A percentile compares a stretch with the other conserved stretches of the same genome.
Conservation (phyloP, 2,888 invertebrate genomes). For the Tenodera sinensis region DNA sequence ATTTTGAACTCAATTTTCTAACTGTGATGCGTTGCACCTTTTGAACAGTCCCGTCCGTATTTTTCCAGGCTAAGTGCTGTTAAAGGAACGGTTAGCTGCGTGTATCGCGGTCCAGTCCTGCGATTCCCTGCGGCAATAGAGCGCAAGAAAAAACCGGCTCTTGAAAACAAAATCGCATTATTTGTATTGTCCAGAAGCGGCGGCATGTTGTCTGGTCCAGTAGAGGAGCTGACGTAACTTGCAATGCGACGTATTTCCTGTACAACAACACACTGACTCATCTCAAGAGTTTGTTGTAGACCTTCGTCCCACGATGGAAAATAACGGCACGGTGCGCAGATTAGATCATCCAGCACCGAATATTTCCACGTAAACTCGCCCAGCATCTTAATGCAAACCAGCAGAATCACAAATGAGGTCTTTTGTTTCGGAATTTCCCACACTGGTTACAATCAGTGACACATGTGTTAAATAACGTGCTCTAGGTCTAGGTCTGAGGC, state of each 20-base stretch:
- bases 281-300: neutral
- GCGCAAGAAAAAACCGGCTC: neutral
- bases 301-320: neutral
- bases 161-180: neutral
- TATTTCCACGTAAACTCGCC: neutral
- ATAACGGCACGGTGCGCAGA: neutral
- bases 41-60: too few relatives aligned
- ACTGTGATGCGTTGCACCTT: too few relatives aligned
- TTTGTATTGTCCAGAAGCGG: neutral
- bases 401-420: neutral
- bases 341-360: neutral
- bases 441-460: neutral
- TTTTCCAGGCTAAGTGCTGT: too few relatives aligned
- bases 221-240: neutral
- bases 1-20: too few relatives aligned
- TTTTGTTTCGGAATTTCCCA: neutral
- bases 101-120: neutral
- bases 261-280: neutral
- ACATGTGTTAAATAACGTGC: too few relatives aligned
- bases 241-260: neutral
- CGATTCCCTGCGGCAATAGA: neutral
- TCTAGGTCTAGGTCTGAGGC: too few relatives aligned
- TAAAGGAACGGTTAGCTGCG: too few relatives aligned
- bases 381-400: neutral
- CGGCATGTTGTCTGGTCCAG: neutral